Conservation (phyloP, 1,140 invertebrate species). For the Megathymus violae region DNA sequence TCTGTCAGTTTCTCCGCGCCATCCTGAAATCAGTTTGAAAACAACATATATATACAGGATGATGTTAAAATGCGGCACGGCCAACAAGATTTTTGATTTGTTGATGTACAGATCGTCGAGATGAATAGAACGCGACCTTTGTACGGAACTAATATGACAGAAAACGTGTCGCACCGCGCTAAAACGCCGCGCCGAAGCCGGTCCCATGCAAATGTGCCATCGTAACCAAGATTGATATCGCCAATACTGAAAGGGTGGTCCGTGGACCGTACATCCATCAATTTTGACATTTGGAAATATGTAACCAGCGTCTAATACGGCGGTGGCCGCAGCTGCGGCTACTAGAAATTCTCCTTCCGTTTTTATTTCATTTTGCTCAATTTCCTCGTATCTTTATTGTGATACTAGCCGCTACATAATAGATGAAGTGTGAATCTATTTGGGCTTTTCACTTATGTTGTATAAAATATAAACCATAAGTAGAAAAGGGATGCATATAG, state of each 20-base stretch:
- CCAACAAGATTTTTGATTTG: neutral
- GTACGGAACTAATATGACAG: neutral
- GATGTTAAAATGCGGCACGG: too few relatives aligned
- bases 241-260: slow-evolving; percentile 34
- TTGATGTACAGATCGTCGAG: neutral
- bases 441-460: too few relatives aligned
- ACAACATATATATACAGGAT: too few relatives aligned
- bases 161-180: neutral
- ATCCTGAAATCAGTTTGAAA: too few relatives aligned
- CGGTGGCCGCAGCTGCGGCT: slow-evolving; percentile 18
- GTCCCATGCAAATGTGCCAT: slow-evolving; percentile 24
- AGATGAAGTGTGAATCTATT: too few relatives aligned
- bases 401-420: too few relatives aligned
- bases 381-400: neutral
- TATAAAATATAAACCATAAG: too few relatives aligned
- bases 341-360: neutral
- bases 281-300: slow-evolving; percentile 30
- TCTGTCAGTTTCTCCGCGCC: too few relatives aligned
- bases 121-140: neutral
- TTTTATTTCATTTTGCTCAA: neutral
- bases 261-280: slow-evolving; percentile 31
- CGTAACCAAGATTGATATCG: slow-evolving; percentile 35
- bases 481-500: too few relatives aligned
- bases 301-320: slow-evolving; percentile 18
- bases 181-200: neutral